Evolutionary conservation across 2,113 vertebrate genomes (phyloP).

Genomic region (Callionymus lyra): DNA sequence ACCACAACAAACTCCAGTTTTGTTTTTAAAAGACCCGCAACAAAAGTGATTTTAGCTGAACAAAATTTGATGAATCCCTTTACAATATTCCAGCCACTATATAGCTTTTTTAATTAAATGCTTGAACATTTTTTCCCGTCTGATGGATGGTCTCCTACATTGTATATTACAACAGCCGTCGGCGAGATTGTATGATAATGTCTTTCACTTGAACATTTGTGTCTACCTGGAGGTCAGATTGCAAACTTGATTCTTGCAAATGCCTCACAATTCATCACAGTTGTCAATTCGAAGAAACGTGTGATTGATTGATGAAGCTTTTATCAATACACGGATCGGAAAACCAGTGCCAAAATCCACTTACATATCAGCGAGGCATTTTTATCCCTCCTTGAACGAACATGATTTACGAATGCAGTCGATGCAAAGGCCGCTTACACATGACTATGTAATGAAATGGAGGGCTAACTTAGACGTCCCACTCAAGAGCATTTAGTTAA

Average conservation of each 20-base stretch:
- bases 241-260: background rate
- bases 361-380: constrained; percentile 41
- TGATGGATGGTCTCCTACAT: too few relatives aligned
- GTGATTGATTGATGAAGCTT: constrained; percentile 46
- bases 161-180: too few relatives aligned
- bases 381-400: constrained; percentile 39
- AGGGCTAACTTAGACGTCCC: constrained; percentile 34
- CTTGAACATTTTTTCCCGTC: background rate
- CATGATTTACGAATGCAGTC: constrained; percentile 48
- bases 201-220: too few relatives aligned
- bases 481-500: constrained; percentile 52
- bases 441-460: constrained; percentile 51
- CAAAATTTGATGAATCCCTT: too few relatives aligned
- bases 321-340: constrained; percentile 38
- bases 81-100: too few relatives aligned
- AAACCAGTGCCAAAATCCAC: constrained; percentile 40
- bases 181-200: too few relatives aligned
- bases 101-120: too few relatives aligned
- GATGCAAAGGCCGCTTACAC: constrained; percentile 26
- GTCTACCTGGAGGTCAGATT: background rate
- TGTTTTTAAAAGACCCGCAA: too few relatives aligned
- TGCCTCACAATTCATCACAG: constrained; percentile 13
- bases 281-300: constrained; percentile 25
- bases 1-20: too few relatives aligned
- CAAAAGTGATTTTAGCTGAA: too few relatives aligned